Evolutionary conservation across 1,140 invertebrate species (phyloP), one percentile per base, ranked within the genome.

Genomic region (Lepeophtheirus salmonis): DNA sequence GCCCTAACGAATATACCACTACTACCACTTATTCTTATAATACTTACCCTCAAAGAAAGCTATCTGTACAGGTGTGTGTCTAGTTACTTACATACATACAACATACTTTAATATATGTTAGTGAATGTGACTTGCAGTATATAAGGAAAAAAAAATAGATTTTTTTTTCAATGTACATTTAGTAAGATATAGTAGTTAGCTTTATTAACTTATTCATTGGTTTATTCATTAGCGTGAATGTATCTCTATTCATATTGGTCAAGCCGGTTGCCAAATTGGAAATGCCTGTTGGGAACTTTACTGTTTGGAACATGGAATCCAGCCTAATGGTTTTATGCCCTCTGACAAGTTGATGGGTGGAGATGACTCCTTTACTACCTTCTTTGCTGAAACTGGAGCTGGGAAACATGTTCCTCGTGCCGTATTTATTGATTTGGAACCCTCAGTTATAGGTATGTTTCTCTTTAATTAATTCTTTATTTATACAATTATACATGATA

Each of bases 371-470:
- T 75, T 74, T 67, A 70, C 67, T 51, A 76, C 76, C 2, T 78
- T 78, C 67, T 78, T 78, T 67, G 73, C 72, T 54, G 76, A 78
- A 63, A 79, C 77, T 3, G 69, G 69, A 14, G 69, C 69, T 61
- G 73, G 74, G 60, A 73, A 73, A 65, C 73, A 76, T 66, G 70
- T 77, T 3, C 75, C 75, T n/a, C 2, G 57, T 41, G 79, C 84
- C 3, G 76, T 85, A 12, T 89, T 87, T 68, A 83, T 89, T 2
- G 86, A 90, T 70, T 72, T 90, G 63, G 87, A 90, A 70, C 51
- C 50, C 2, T 24, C 17, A 51, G 50, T 53, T 20, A 26, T 52
- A 48, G 80, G 65, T 65, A 50, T 50, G 49, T 50, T 3, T 2
- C 2, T 17, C 2, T 3, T n/a, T 50, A 2, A 50, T 50, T n/a